Conservation (phyloP, 2,888 invertebrate species). For the Hedychridium roseum region DNA sequence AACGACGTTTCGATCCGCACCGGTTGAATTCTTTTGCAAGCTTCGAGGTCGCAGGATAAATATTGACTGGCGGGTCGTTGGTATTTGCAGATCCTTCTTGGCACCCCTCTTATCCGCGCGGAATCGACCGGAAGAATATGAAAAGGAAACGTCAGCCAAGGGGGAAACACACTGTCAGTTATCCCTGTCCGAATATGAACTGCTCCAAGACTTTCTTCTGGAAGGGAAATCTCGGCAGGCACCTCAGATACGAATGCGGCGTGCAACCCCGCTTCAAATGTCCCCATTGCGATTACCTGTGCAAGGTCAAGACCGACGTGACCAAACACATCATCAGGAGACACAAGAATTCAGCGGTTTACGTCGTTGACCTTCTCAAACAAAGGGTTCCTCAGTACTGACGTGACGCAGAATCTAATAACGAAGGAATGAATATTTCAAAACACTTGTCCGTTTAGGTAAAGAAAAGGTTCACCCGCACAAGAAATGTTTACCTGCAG, state of each 20-base stretch:
- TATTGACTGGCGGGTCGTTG: no score
- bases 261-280: constrained; percentile 43
- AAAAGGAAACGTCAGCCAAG: not conserved
- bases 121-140: not conserved
- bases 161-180: constrained; percentile 29
- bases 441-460: no score
- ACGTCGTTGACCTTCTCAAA: constrained; percentile 8
- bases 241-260: constrained; percentile 47
- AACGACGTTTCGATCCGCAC: no score
- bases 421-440: no score
- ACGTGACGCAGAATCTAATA: not conserved
- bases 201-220: constrained; percentile 36
- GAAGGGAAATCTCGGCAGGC: constrained; percentile 38
- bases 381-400: not conserved
- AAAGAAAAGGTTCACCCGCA: no score
- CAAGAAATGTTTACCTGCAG: no score
- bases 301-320: constrained; percentile 45
- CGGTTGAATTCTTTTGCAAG: no score
- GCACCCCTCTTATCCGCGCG: no score
- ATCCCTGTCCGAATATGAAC: no score
- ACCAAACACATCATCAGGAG: constrained; percentile 28
- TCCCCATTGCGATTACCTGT: constrained; percentile 35
- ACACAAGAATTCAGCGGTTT: not conserved
- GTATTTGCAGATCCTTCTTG: no score
- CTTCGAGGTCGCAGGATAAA: no score